Conservation (phyloP, 2,888 invertebrate species). For the Plemyria rubiginata region DNA sequence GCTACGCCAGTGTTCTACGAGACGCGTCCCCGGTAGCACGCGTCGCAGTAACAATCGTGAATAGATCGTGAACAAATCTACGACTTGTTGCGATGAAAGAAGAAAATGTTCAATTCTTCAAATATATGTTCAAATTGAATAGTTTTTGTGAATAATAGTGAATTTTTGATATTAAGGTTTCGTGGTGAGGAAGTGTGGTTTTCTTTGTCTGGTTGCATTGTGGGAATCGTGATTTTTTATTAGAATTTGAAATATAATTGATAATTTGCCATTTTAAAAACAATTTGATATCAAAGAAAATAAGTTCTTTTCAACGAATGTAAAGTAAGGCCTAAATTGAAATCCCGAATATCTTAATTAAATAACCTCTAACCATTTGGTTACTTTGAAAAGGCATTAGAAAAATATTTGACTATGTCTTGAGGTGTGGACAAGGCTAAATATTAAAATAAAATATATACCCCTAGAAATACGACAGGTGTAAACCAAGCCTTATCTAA, state of each 20-base stretch:
- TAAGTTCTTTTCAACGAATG: too few relatives aligned
- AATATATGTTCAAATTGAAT: slow-evolving; percentile 14
- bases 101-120: slow-evolving; percentile 6
- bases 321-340: too few relatives aligned
- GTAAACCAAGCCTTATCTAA: too few relatives aligned
- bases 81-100: slow-evolving; percentile 53
- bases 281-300: too few relatives aligned
- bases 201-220: slow-evolving; percentile 34
- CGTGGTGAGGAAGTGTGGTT: slow-evolving; percentile 5
- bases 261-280: too few relatives aligned
- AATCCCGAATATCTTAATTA: too few relatives aligned
- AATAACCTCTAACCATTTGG: too few relatives aligned
- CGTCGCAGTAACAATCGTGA: slow-evolving; percentile 33
- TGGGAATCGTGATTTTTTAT: not conserved
- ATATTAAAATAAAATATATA: too few relatives aligned
- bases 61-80: slow-evolving; percentile 9
- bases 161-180: slow-evolving; percentile 8
- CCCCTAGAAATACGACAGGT: too few relatives aligned
- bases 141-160: slow-evolving; percentile 24
- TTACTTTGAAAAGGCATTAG: too few relatives aligned
- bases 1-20: slow-evolving; percentile 58
- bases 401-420: too few relatives aligned
- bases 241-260: not conserved
- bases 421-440: too few relatives aligned
- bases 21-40: slow-evolving; percentile 58